Evolutionary conservation across 2,113 vertebrate genomes (phyloP).

Genomic region (Gasterosteus nipponicus): DNA sequence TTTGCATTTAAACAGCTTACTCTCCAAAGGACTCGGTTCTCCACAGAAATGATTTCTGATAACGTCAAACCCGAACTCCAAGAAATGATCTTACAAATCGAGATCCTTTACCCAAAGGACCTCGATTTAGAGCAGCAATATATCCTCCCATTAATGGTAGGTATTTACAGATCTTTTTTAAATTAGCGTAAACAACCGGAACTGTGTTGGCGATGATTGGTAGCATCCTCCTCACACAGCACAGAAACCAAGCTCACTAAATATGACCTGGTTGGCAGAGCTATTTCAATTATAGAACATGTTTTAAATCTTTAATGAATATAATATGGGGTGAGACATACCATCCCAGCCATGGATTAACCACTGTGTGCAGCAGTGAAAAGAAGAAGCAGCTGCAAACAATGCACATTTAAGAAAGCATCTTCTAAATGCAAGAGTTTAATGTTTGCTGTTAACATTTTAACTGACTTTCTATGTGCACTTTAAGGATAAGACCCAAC

Average conservation of each 20-base stretch:
- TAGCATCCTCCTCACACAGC: not conserved
- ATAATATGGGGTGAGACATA: slow-evolving; percentile 25
- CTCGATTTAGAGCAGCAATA: slow-evolving; percentile 1
- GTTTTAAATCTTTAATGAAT: slow-evolving; percentile 39
- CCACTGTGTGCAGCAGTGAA: slow-evolving; percentile 3
- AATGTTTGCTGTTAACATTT: not conserved
- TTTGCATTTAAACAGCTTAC: slow-evolving; percentile 65
- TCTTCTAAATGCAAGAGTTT: not conserved
- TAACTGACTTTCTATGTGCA: not conserved
- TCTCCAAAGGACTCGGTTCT: slow-evolving; percentile 29
- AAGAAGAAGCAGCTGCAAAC: not conserved
- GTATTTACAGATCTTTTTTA: slow-evolving; percentile 13
- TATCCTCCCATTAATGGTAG: slow-evolving; percentile 15
- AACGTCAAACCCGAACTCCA: not conserved
- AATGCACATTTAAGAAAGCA: not conserved
- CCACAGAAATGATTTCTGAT: slow-evolving; percentile 35
- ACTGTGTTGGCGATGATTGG: slow-evolving; percentile 19
- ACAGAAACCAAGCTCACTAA: slow-evolving; percentile 26
- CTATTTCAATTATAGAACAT: slow-evolving; percentile 41
- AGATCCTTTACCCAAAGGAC: not conserved
- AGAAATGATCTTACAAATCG: slow-evolving; percentile 14
- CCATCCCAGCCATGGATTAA: slow-evolving; percentile 10
- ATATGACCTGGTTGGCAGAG: slow-evolving; percentile 29
- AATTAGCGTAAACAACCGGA: slow-evolving; percentile 22
- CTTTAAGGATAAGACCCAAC: not conserved